These are phyloP conservation scores for Anthopleura sola DNA, from an alignment of 64 coral and sea anemone genomes.

Conservation along the genomic window DNA sequence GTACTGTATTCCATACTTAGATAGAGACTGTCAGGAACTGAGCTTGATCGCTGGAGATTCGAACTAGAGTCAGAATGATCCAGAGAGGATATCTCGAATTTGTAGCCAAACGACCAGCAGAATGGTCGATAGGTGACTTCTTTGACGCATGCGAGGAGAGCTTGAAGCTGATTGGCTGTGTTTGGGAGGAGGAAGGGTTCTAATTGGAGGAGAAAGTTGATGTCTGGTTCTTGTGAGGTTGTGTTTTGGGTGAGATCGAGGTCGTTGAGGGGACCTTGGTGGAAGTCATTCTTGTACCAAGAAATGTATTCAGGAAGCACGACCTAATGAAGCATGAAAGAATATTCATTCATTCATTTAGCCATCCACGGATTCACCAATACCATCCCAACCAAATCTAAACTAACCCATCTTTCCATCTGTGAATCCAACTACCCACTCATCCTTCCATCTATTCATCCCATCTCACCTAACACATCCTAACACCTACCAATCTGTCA, in stretches of 20 bases:
- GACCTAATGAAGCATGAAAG: slow-evolving; percentile 14
- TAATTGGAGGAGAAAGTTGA: slow-evolving; percentile 58
- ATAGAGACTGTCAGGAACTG: slow-evolving; percentile 68
- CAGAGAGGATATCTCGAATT: slow-evolving; percentile 61
- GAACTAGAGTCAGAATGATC: slow-evolving; percentile 71
- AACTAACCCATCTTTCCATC: neutral
- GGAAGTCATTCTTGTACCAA: slow-evolving; percentile 88
- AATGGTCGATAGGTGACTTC: slow-evolving; percentile 69
- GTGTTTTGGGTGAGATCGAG: neutral
- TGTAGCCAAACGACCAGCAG: slow-evolving; percentile 88
- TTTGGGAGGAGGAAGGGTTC: slow-evolving; percentile 59
- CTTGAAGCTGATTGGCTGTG: slow-evolving; percentile 46
- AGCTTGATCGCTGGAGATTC: slow-evolving; percentile 61
- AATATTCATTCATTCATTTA: neutral
- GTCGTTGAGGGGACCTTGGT: slow-evolving; percentile 31
- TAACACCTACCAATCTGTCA: neutral
- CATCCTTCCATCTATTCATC: neutral
- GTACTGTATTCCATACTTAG: slow-evolving; percentile 62
- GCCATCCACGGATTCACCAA: too few relatives aligned
- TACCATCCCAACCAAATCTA: too few relatives aligned
- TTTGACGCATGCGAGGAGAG: slow-evolving; percentile 57
- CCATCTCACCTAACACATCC: neutral
- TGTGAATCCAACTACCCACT: neutral
- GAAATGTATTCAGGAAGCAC: slow-evolving; percentile 76
- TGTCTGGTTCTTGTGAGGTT: slow-evolving; percentile 36